Evolutionary conservation across 2,113 vertebrate species (phyloP).

Genomic region (Solea senegalensis): DNA sequence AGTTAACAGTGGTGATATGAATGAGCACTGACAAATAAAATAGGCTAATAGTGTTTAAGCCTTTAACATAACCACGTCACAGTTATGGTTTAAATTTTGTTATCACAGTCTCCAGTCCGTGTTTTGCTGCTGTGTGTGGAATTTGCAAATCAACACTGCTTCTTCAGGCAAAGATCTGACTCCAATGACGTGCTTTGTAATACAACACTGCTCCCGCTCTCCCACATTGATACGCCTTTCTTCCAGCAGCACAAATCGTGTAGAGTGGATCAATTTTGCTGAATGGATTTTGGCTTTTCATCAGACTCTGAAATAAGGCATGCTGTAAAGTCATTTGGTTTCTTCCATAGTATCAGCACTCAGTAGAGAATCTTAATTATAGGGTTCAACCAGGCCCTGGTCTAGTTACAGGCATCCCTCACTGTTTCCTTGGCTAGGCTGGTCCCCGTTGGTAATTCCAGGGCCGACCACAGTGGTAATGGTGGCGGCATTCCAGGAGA

Average conservation of each 20-base stretch:
- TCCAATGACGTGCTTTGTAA: constrained; percentile 54
- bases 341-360: constrained; percentile 82
- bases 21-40: constrained; percentile 10
- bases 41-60: neutral
- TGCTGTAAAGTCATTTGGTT: constrained; percentile 80
- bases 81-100: constrained; percentile 2
- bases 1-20: constrained; percentile 14
- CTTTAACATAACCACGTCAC: constrained; percentile 6
- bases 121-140: constrained; percentile 33
- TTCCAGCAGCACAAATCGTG: constrained; percentile 49
- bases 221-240: constrained; percentile 61
- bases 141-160: constrained; percentile 38
- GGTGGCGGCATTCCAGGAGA: constrained; percentile 75
- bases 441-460: constrained; percentile 79
- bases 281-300: constrained; percentile 73
- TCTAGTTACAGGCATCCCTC: constrained; percentile 78
- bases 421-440: constrained; percentile 70
- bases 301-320: constrained; percentile 74
- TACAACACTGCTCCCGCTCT: constrained; percentile 55
- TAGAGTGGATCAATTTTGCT: constrained; percentile 67
- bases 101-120: constrained; percentile 8
- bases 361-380: constrained; percentile 82
- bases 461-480: constrained; percentile 78
- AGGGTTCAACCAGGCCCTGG: constrained; percentile 73
- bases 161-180: constrained; percentile 36